Percentiles rank a stretch among this genome's conserved stretches.
phyloP scores from a whole-genome alignment of 2,888 invertebrate species.

The Saturnia pavonia region DNA sequence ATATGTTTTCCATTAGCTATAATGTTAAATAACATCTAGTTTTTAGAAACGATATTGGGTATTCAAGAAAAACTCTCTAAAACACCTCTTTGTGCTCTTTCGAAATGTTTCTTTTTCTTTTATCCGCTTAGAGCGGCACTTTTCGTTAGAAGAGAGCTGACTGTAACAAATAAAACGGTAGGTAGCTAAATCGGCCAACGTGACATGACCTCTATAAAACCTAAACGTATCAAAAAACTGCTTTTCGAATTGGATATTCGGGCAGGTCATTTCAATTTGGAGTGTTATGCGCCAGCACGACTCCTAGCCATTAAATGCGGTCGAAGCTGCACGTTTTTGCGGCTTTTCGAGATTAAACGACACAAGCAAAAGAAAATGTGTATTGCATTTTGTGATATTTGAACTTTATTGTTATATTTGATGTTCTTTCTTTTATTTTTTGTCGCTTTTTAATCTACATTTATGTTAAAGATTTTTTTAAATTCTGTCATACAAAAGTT shows the following conservation, averaged over 20 bases:
- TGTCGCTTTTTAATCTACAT: neutral
- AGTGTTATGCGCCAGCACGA: conserved; percentile 12
- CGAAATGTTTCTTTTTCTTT: conserved; percentile 24
- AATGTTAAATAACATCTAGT: neutral
- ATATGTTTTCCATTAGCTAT: neutral
- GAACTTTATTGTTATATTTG: neutral
- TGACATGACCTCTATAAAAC: conserved; percentile 9
- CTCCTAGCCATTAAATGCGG: conserved; percentile 6
- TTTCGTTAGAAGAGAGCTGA: conserved; percentile 30
- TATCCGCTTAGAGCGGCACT: conserved; percentile 29
- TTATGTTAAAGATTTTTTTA: too few species aligned
- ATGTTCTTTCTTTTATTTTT: neutral
- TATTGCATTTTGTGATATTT: neutral
- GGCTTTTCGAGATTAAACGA: neutral
- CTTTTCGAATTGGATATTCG: neutral
- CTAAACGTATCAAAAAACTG: neutral
- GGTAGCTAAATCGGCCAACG: conserved; percentile 25
- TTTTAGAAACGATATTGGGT: neutral
- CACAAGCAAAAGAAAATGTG: neutral
- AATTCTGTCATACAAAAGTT: too few species aligned
- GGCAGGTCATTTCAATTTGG: conserved; percentile 16
- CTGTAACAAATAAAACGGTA: conserved; percentile 30
- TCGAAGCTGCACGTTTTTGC: conserved; percentile 4
- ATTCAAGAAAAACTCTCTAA: neutral
- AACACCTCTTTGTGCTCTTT: conserved; percentile 21